Percentiles rank a stretch among this genome's conserved stretches.
Conservation (phyloP, 2,797 vertebrate genomes). For the Megaceryle alcyon region DNA sequence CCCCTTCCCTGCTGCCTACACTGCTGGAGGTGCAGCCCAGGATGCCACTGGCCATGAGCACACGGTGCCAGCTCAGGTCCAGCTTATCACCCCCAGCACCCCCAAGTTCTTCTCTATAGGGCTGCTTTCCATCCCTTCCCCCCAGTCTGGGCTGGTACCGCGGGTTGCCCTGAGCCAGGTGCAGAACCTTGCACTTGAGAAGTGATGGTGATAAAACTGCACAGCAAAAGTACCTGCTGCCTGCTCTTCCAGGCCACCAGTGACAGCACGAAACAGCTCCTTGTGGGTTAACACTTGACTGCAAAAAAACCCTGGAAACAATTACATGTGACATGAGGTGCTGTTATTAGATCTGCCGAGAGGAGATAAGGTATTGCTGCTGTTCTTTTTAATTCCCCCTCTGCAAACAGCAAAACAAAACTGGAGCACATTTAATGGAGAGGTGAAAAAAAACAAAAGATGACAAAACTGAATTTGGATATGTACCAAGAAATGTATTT, state of each 20-base stretch:
- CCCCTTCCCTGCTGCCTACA: neutral
- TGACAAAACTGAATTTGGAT: neutral
- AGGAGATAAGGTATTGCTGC: neutral
- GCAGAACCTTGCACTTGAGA: neutral
- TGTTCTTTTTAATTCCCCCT: neutral
- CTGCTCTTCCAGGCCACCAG: neutral
- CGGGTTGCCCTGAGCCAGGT: neutral
- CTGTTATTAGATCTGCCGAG: neutral
- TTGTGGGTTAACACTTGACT: neutral
- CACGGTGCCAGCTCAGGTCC: neutral
- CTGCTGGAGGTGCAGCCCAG: neutral
- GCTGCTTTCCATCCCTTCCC: neutral
- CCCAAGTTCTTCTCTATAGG: neutral
- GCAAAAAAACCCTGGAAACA: neutral
- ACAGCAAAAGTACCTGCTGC: neutral
- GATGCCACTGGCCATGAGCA: neutral
- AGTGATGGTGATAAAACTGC: neutral
- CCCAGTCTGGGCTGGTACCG: neutral
- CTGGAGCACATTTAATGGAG: neutral
- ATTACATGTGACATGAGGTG: neutral
- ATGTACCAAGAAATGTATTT: neutral
- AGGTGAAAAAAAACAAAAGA: too few relatives aligned
- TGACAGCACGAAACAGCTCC: neutral
- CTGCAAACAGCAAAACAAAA: neutral
- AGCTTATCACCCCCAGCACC: too few relatives aligned